Conservation (phyloP, 2,797 vertebrate genomes). For the Agapornis canus region DNA sequence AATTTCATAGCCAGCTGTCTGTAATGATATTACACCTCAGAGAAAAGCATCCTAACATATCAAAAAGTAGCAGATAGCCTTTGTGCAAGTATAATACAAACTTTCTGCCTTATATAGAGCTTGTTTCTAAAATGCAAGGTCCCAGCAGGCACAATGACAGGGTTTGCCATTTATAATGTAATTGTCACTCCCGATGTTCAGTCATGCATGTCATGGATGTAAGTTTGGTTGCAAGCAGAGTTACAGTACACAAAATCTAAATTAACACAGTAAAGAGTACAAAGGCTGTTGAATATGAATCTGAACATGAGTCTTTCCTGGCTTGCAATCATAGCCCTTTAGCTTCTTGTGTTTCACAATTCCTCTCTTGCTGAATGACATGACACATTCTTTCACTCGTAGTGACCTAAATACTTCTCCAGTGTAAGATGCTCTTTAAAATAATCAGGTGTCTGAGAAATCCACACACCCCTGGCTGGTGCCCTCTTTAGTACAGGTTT, state of each 20-base stretch:
- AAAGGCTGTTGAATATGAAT: neutral
- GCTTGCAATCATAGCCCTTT: neutral
- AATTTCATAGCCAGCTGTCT: neutral
- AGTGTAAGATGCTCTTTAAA: neutral
- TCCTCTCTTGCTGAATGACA: neutral
- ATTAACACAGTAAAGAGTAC: neutral
- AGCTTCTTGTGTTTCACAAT: neutral
- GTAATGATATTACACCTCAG: neutral
- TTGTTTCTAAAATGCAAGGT: conserved; percentile 1
- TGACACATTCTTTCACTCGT: neutral
- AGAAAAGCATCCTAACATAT: neutral
- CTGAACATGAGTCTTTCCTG: neutral
- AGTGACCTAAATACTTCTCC: neutral
- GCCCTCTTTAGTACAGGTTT: neutral
- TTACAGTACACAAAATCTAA: neutral
- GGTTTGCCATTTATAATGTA: conserved; percentile 26
- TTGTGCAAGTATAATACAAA: neutral
- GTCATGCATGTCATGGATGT: neutral
- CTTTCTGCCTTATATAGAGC: neutral
- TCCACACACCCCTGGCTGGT: neutral
- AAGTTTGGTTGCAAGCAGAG: neutral
- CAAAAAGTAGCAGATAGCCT: neutral
- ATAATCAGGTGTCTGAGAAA: neutral
- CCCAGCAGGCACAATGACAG: neutral
- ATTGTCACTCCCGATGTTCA: conserved; percentile 2